Percentiles rank a stretch among this genome's conserved stretches.
phyloP scores from a whole-genome alignment of 2,888 invertebrate species.

The Platycnemis pennipes region DNA sequence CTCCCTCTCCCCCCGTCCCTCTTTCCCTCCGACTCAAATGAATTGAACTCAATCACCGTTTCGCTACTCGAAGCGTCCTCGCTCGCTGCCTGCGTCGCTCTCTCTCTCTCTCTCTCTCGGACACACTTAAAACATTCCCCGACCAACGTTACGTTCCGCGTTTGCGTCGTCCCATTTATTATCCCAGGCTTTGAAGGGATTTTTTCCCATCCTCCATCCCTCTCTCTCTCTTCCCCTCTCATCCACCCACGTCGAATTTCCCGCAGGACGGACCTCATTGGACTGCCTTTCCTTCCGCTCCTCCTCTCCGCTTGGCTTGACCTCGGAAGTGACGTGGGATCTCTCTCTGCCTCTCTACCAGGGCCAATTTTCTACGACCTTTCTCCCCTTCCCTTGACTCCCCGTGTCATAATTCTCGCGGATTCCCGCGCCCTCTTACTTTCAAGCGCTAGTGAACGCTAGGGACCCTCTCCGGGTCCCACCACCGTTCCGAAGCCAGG shows the following conservation, averaged over 20 bases:
- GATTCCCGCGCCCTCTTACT: background rate
- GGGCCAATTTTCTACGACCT: background rate
- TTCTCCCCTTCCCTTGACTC: background rate
- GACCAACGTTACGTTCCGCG: background rate
- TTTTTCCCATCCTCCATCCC: slow-evolving; percentile 9
- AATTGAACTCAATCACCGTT: slow-evolving; percentile 65
- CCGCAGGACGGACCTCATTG: slow-evolving; percentile 15
- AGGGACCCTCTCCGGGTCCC: background rate
- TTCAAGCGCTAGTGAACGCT: background rate
- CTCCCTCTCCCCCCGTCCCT: background rate
- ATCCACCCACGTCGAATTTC: background rate
- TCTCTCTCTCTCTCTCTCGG: slow-evolving; percentile 10
- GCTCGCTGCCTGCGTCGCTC: background rate
- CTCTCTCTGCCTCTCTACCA: background rate
- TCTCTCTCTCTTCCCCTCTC: slow-evolving; percentile 18
- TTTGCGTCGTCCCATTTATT: slow-evolving; percentile 45
- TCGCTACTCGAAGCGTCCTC: slow-evolving; percentile 20
- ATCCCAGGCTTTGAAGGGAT: slow-evolving; percentile 26
- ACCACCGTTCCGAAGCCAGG: background rate
- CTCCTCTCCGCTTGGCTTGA: background rate
- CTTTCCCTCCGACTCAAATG: slow-evolving; percentile 23
- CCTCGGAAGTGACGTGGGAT: slow-evolving; percentile 1
- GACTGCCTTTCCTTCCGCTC: background rate
- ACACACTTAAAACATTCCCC: slow-evolving; percentile 49
- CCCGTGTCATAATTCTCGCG: background rate